These are phyloP conservation scores for Pseudoips prasinana DNA, from an alignment of 2,888 invertebrate genomes.

Conservation along the genomic window DNA sequence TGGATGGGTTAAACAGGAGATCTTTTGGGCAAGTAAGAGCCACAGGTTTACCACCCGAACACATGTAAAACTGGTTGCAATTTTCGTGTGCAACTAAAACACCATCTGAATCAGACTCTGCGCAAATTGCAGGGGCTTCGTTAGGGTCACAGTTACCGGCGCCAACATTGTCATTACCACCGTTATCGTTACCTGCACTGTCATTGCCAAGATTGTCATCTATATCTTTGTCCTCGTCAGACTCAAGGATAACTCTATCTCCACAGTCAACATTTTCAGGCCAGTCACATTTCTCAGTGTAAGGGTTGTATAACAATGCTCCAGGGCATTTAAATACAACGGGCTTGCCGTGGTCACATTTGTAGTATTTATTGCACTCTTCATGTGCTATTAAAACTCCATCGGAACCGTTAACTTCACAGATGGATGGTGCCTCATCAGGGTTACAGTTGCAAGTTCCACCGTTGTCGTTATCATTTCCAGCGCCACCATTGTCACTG, in stretches of 20 bases:
- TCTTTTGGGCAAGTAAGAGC: slow-evolving; percentile 25
- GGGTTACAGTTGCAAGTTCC: slow-evolving; percentile 35
- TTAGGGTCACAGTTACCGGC: slow-evolving; percentile 34
- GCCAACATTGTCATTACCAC: slow-evolving; percentile 6
- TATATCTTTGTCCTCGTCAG: slow-evolving; percentile 5
- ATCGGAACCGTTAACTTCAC: slow-evolving; percentile 35
- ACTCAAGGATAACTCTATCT: slow-evolving; percentile 16
- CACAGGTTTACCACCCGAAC: slow-evolving; percentile 33
- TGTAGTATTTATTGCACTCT: slow-evolving; percentile 47
- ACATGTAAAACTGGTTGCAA: slow-evolving; percentile 44
- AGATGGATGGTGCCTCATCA: slow-evolving; percentile 39
- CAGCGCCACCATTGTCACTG: not conserved
- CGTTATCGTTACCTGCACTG: slow-evolving; percentile 6
- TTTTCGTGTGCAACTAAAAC: slow-evolving; percentile 40
- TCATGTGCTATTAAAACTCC: slow-evolving; percentile 43
- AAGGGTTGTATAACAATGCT: slow-evolving; percentile 38
- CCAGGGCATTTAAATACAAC: slow-evolving; percentile 31
- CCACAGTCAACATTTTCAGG: slow-evolving; percentile 36
- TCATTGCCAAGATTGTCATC: slow-evolving; percentile 5
- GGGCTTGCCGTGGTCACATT: slow-evolving; percentile 36
- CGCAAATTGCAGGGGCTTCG: slow-evolving; percentile 39
- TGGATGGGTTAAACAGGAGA: slow-evolving; percentile 38
- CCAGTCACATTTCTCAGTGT: slow-evolving; percentile 43
- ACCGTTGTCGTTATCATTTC: slow-evolving; percentile 1
- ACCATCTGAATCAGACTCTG: slow-evolving; percentile 31